Conservation (phyloP, 2,888 invertebrate genomes). For the Drosophila aldrichi region DNA sequence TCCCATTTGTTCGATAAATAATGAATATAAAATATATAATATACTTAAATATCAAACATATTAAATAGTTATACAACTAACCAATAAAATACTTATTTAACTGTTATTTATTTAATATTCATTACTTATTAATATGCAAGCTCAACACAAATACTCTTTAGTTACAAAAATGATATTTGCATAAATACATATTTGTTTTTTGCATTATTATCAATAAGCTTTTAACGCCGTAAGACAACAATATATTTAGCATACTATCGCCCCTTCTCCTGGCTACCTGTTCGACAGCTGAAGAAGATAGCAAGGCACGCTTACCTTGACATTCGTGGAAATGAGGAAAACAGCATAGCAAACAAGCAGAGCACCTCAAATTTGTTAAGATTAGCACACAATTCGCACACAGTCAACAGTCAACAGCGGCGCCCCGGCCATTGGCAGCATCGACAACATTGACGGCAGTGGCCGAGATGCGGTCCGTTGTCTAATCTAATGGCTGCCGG, state of each 20-base stretch:
- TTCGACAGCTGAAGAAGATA: not conserved
- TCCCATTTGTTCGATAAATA: too few relatives aligned
- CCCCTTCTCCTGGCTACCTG: too few relatives aligned
- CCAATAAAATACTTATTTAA: too few relatives aligned
- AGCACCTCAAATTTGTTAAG: conserved; percentile 78
- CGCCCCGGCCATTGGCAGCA: conserved; percentile 6
- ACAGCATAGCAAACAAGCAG: conserved; percentile 63
- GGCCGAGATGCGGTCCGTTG: conserved; percentile 51
- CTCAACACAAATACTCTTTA: too few relatives aligned
- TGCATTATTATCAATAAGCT: not conserved
- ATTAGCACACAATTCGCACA: conserved; percentile 80
- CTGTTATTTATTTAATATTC: too few relatives aligned
- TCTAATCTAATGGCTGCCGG: conserved; percentile 77
- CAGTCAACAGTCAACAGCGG: conserved; percentile 67
- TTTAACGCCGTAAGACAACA: too few relatives aligned
- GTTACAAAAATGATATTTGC: not conserved
- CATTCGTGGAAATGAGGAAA: conserved; percentile 12
- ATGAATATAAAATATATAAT: too few relatives aligned
- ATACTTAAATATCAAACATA: too few relatives aligned
- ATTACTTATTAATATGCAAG: too few relatives aligned
- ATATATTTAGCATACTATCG: too few relatives aligned
- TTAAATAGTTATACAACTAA: too few relatives aligned
- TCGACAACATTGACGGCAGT: conserved; percentile 29
- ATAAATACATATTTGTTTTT: not conserved
- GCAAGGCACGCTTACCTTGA: not conserved